phyloP scores from a whole-genome alignment of 2,888 invertebrate genomes.

The Cetonia aurata region DNA sequence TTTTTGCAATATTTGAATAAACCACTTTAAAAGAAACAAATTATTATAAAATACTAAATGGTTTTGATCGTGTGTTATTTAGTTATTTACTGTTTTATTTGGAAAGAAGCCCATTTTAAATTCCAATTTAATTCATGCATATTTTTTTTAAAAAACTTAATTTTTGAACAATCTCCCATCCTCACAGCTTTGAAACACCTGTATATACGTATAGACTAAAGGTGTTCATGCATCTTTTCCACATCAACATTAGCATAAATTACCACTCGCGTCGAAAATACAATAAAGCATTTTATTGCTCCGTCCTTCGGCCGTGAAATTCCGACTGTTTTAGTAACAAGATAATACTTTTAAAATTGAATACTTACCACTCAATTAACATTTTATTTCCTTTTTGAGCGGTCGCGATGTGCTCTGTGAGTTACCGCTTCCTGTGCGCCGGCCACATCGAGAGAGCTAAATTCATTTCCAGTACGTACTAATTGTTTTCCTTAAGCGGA shows the following conservation, averaged over 20 bases:
- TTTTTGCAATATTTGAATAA: too few relatives aligned
- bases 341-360: conserved; percentile 33
- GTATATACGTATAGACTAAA: not conserved
- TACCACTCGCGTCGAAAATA: conserved; percentile 22
- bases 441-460: conserved; percentile 17
- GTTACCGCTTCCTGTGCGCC: conserved; percentile 13
- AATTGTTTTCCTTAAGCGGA: conserved; percentile 20
- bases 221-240: conserved; percentile 12
- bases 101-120: too few relatives aligned
- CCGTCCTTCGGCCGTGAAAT: conserved; percentile 26
- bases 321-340: conserved; percentile 22
- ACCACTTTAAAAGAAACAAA: too few relatives aligned
- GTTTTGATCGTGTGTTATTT: too few relatives aligned
- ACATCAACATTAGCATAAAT: conserved; percentile 12
- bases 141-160: too few relatives aligned
- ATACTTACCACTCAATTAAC: conserved; percentile 33
- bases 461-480: conserved; percentile 25
- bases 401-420: conserved; percentile 20
- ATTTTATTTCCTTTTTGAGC: conserved; percentile 30
- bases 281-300: conserved; percentile 24
- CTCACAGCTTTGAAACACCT: too few relatives aligned
- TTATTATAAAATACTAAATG: too few relatives aligned
- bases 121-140: too few relatives aligned
- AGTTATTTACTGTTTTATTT: too few relatives aligned
- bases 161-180: too few relatives aligned